Evolutionary conservation across 2,888 invertebrate species (phyloP), one percentile per base, ranked within the genome.

Genomic region (Eupithecia tripunctaria): DNA sequence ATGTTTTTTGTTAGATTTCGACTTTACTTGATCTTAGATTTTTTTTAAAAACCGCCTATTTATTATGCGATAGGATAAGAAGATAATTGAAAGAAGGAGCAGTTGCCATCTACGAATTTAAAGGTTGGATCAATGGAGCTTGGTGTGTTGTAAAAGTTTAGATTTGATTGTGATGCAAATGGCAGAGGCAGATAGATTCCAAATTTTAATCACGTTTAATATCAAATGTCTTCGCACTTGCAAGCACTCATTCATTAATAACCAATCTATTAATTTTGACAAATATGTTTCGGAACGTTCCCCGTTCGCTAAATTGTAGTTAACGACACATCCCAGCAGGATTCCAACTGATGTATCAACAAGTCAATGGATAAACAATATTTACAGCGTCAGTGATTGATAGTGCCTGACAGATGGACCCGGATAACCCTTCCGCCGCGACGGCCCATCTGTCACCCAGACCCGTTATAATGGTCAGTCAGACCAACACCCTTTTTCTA

Each of bases 331-430:
- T 79, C 89, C 67, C 89, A 89, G 91, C 89, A 80, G 85, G 91
- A 86, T 79, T 83, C 83, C 86, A 77, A 80, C 83, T 83, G 84
- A 85, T 85, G 80, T 85, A 87, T 89, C 80, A 84, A 91, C 89
- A 88, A 88, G 88, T 88, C 89, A 88, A 87, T 85, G 84, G 86
- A 80, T 82, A 85, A 86, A 90, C 89, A 92, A 89, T 91, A 89
- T 93, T 91, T 91, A 90, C 89, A 84, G 82, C 81, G 78, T 76
- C 82, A 76, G 88, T 93, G 93, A 94, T 94, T 90, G 92, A 94
- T 94, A 86, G 90, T 90, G 83, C 80, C 76, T 85, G 90, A 90
- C 93, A 93, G 93, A 93, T 93, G 92, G 77, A 79, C 83, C 82
- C 85, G 82, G 84, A 84, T 87, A 93, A 92, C 93, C 92, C 93